phyloP scores from a whole-genome alignment of 92 coral and sea anemone species.

The Epizoanthus illoricatus region DNA sequence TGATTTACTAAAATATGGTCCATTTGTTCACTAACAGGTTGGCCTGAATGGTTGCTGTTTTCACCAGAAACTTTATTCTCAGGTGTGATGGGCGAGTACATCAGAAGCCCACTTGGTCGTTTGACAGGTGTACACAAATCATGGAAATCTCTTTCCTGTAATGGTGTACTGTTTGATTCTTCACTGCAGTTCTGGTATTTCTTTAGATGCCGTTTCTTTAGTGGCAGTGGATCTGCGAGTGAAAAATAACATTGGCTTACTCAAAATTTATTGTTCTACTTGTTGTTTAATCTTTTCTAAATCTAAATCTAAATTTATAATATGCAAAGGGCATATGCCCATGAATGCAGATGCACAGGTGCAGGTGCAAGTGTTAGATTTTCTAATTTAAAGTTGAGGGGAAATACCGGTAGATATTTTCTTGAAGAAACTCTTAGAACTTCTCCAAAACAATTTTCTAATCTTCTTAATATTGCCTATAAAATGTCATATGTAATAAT shows the following conservation, averaged over 20 bases:
- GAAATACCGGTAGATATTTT: too few relatives aligned
- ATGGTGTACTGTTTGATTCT: constrained; percentile 1
- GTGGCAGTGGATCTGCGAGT: constrained; percentile 63
- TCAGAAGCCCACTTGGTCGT: constrained; percentile 30
- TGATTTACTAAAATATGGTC: constrained; percentile 22
- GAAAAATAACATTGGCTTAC: background rate
- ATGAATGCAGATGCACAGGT: too few relatives aligned
- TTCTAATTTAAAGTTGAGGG: too few relatives aligned
- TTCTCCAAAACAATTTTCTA: too few relatives aligned
- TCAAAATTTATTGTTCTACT: background rate
- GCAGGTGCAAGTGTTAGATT: too few relatives aligned
- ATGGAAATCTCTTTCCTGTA: background rate
- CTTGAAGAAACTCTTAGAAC: too few relatives aligned
- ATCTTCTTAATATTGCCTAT: too few relatives aligned
- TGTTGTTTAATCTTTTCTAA: too few relatives aligned
- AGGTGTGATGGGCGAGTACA: constrained; percentile 39
- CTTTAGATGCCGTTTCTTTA: constrained; percentile 75
- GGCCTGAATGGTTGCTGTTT: constrained; percentile 6
- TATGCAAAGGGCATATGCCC: too few relatives aligned
- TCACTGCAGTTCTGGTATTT: constrained; percentile 43
- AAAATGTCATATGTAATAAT: too few relatives aligned
- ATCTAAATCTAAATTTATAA: too few relatives aligned
- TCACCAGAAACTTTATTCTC: constrained; percentile 18
- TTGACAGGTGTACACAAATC: constrained; percentile 16
- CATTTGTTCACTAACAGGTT: constrained; percentile 7